Base-by-base conservation (phyloP, 2,888 invertebrate genomes). In the Cotesia congregata region DNA sequence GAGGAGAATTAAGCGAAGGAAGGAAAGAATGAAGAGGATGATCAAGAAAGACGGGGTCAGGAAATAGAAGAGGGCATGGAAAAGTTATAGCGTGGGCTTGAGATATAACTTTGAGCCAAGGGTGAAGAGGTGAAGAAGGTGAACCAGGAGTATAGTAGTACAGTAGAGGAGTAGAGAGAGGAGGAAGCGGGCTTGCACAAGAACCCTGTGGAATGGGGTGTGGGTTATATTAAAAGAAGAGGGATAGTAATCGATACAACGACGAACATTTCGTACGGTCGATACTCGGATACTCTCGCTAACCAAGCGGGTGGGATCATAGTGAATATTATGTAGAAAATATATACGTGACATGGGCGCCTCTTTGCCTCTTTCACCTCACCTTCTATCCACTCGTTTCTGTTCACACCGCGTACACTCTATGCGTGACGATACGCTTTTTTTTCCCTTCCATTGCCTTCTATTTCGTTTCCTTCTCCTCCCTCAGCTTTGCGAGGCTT, bases 261-360 rank as follows among this genome's bases (percentile, higher is more conserved):
- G 77, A 74, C 72, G 78, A 78, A 77, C 77, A 77, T 80, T 78
- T 79, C 76, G 72, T 75, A 75, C 76, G 79, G 77, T 78, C 78
- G 77, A 77, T 77, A 77, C 78, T 80, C 73, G 68, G 77, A 79
- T 79, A 80, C 76, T 78, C 59, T 75, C 76, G 75, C 73, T 78
- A 80, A 79, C 77, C 75, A 76, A 50, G 74, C 70, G 77, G 69
- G 77, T 73, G 77, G 73, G 73, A 72, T 73, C 69, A 73, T 67
- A 70, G 77, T 73, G 67, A 73, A 73, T 77, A 73, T 73, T 74
- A 77, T 77, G 73, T 77, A 73, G 73, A 77, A 73, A 73, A 77
- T 50, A 50, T 50, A 50, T 77, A 77, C 69, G 77, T 77, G 77
- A 77, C 77, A 73, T 77, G 77, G 73, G 77, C 76, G 72, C 73